Evolutionary conservation across 2,113 vertebrate species (phyloP).

Genomic region (Bubo bubo): DNA sequence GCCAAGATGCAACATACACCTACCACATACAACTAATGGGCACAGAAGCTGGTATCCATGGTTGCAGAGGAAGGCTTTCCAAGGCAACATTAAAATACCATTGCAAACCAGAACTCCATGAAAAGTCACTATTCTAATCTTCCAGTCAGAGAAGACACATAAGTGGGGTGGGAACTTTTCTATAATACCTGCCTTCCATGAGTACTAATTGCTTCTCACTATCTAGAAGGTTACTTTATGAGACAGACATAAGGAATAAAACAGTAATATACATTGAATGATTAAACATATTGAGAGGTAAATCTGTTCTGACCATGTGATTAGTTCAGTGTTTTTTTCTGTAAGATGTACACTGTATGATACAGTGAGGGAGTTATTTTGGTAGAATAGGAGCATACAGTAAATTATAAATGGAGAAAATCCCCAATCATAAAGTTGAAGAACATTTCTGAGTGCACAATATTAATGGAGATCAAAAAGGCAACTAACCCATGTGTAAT

Average conservation of each 20-base stretch:
- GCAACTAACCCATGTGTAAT: constrained; percentile 58
- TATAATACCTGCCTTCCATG: not conserved
- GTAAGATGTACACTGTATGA: not conserved
- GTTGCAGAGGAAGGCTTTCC: not conserved
- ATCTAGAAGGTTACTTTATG: not conserved
- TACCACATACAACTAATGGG: not conserved
- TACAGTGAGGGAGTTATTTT: not conserved
- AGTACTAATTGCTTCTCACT: not conserved
- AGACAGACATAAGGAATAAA: not conserved
- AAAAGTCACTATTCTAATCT: not conserved
- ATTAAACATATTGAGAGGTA: not conserved
- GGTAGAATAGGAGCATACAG: not conserved
- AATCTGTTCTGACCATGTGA: not conserved
- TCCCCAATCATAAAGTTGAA: constrained; percentile 13
- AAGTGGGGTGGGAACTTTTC: not conserved
- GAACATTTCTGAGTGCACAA: constrained; percentile 27
- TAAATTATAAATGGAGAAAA: constrained; percentile 24
- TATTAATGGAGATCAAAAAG: constrained; percentile 62
- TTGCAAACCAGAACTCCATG: not conserved
- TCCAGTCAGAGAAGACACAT: not conserved
- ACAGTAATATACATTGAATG: not conserved
- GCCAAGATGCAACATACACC: not conserved
- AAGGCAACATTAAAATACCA: not conserved
- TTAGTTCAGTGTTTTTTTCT: not conserved
- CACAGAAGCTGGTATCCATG: not conserved